These are phyloP conservation scores for Prinia subflava DNA, from an alignment of 2,113 vertebrate species.

Conservation along the genomic window DNA sequence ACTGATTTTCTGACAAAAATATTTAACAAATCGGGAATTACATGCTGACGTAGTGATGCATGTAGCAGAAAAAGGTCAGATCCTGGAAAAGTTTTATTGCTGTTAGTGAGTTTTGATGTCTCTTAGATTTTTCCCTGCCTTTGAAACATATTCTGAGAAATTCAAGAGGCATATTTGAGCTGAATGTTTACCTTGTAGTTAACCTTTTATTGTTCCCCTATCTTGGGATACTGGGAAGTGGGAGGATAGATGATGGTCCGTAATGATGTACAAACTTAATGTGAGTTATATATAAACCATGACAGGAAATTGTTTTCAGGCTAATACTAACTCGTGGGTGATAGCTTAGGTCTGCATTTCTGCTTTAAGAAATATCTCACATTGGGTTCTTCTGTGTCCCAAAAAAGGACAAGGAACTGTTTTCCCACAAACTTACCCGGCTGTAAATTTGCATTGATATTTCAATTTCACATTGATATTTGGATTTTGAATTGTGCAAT, in stretches of 20 bases:
- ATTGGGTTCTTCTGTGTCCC: neutral
- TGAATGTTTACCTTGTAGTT: neutral
- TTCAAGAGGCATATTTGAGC: neutral
- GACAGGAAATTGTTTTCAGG: neutral
- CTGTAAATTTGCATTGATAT: neutral
- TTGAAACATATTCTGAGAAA: neutral
- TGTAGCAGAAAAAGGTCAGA: neutral
- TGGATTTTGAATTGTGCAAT: neutral
- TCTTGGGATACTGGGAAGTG: neutral
- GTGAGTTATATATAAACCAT: neutral
- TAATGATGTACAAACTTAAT: neutral
- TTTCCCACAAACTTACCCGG: neutral
- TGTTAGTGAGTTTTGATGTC: neutral
- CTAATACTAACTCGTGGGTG: neutral
- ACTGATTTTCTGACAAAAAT: neutral
- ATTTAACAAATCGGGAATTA: neutral
- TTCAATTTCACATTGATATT: neutral
- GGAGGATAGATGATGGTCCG: neutral
- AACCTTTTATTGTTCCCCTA: rapidly evolving
- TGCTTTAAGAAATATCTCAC: neutral
- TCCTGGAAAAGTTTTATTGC: neutral
- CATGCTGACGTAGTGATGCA: neutral
- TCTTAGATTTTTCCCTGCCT: neutral
- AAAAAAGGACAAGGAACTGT: neutral
- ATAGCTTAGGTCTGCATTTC: neutral